Conservation (phyloP, 2,113 vertebrate species). For the Edolisoma coerulescens region DNA sequence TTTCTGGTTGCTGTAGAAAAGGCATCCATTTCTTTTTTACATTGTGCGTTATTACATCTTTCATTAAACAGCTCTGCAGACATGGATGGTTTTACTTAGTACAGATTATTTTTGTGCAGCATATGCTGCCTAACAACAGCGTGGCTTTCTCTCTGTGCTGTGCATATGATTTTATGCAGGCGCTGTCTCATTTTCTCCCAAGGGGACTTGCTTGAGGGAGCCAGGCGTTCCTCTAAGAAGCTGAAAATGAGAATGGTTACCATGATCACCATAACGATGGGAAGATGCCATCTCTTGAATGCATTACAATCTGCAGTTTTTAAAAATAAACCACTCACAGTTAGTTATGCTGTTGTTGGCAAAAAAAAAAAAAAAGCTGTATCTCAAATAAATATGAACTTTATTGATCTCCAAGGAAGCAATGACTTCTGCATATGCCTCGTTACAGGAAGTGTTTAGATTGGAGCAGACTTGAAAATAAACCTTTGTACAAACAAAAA, state of each 20-base stretch:
- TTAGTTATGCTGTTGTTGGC: not conserved
- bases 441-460: not conserved
- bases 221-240: not conserved
- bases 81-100: not conserved
- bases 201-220: not conserved
- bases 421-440: not conserved
- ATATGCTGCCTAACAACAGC: conserved; percentile 17
- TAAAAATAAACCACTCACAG: not conserved
- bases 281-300: not conserved
- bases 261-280: conserved; percentile 14
- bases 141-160: not conserved
- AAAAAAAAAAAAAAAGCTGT: not conserved
- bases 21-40: not conserved
- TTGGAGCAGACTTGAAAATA: not conserved
- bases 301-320: not conserved
- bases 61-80: conserved; percentile 27
- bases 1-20: not conserved
- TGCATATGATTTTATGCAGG: conserved; percentile 30
- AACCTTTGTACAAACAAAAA: not conserved
- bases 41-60: not conserved
- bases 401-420: not conserved
- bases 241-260: conserved; percentile 47
- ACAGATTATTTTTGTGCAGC: not conserved
- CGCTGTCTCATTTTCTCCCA: conserved; percentile 32
- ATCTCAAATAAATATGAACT: not conserved